Evolutionary conservation across 1,140 invertebrate species (phyloP).

Genomic region (Eupristina koningsbergeri): DNA sequence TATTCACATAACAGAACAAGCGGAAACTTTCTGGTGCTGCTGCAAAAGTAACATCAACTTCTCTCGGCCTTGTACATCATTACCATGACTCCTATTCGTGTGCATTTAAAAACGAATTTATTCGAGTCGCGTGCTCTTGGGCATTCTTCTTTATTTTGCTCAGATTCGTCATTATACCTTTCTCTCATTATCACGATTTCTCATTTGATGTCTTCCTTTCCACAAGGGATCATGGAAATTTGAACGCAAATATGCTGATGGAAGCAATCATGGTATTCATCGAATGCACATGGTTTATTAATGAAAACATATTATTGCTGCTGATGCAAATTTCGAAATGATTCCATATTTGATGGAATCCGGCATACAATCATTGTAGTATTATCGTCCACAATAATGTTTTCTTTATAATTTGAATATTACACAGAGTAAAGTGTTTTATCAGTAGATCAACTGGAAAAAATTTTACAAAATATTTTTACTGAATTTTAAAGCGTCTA

Average conservation of each 20-base stretch:
- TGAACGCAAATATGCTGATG: slow-evolving; percentile 12
- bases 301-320: neutral
- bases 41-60: neutral
- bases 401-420: too few relatives aligned
- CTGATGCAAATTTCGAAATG: neutral
- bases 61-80: neutral
- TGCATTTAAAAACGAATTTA: slow-evolving; percentile 25
- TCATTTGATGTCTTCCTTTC: slow-evolving; percentile 37
- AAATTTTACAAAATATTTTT: too few relatives aligned
- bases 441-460: too few relatives aligned
- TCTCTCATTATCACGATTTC: slow-evolving; percentile 49
- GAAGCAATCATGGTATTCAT: slow-evolving; percentile 12
- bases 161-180: slow-evolving; percentile 34
- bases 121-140: slow-evolving; percentile 12
- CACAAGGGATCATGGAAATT: neutral
- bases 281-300: neutral
- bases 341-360: neutral
- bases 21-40: neutral
- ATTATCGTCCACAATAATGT: too few relatives aligned
- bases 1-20: neutral
- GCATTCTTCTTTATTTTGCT: slow-evolving; percentile 20
- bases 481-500: too few relatives aligned
- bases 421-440: neutral
- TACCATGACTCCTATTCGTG: slow-evolving; percentile 15
- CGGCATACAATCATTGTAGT: neutral